Evolutionary conservation across 2,888 invertebrate species (phyloP).

Genomic region (Capitulum mitella): DNA sequence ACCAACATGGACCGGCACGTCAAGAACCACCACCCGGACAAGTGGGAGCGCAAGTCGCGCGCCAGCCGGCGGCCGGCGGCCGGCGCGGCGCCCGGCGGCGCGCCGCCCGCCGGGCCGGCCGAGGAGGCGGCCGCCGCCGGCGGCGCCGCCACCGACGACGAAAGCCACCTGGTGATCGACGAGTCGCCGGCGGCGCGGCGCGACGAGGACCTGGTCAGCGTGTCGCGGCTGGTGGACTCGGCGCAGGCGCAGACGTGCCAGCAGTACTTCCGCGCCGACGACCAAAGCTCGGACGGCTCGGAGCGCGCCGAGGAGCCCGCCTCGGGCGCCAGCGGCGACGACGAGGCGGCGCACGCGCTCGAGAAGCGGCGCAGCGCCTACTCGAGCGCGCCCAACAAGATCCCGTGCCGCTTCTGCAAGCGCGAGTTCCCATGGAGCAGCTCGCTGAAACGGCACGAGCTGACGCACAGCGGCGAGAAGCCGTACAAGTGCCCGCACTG

Average conservation of each 20-base stretch:
- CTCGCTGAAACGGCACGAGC: slow-evolving; percentile 84
- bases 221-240: slow-evolving; percentile 66
- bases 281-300: slow-evolving; percentile 35
- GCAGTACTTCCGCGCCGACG: slow-evolving; percentile 50
- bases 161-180: slow-evolving; percentile 90
- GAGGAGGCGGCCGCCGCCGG: slow-evolving; percentile 26
- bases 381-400: slow-evolving; percentile 86
- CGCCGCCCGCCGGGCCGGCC: background rate
- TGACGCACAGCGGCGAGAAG: slow-evolving; percentile 92
- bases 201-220: slow-evolving; percentile 62
- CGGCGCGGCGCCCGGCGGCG: slow-evolving; percentile 17
- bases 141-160: slow-evolving; percentile 47
- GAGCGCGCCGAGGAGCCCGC: slow-evolving; percentile 59
- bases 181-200: slow-evolving; percentile 39
- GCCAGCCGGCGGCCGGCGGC: slow-evolving; percentile 26
- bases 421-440: slow-evolving; percentile 96
- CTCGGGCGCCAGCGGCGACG: slow-evolving; percentile 52
- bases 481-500: slow-evolving; percentile 93
- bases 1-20: slow-evolving; percentile 93
- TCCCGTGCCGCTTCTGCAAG: slow-evolving; percentile 86
- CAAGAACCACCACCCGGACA: slow-evolving; percentile 86
- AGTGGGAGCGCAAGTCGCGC: slow-evolving; percentile 65
- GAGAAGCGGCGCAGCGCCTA: slow-evolving; percentile 87
- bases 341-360: slow-evolving; percentile 52
- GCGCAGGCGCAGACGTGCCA: slow-evolving; percentile 59